Base-by-base conservation (phyloP, 2,797 vertebrate species). In the Danio albolineatus region DNA sequence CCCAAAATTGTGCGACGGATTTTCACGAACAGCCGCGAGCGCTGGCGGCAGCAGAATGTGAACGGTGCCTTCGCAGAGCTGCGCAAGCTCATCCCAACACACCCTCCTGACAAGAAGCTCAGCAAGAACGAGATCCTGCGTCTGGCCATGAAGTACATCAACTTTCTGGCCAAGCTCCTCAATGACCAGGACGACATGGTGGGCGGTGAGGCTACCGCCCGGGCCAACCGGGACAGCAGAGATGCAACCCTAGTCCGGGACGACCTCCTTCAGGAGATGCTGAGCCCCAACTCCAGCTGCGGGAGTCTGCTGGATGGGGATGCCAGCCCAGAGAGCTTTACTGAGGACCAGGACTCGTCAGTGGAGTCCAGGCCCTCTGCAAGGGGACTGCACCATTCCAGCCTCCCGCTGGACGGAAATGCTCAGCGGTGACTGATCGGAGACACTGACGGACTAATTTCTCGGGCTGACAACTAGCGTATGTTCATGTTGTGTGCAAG, bases 71-170 rank as follows among this genome's bases (percentile, higher is more conserved):
- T 98, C 0, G 89, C 94, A 0, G 96, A 96, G 85, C 96, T 98
- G 70, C 94, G 96, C 53, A 92, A 94, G 71, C 94, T 98, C 83
- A 93, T 98, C 70, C 96, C 96, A 54, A 96, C 96, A 0, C 96
- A 97, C 79, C 97, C 97, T 0, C 96, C 96, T 0, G 96, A 98
- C 91, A 95, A 95, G 89, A 97, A 97, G 86, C 96, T 98, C 49
- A 98, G 96, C 93, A 98, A 97, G 90, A 98, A 97, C 0, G 94
- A 98, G 91, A 96, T 97, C 83, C 89, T 98, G 51, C 95, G 97
- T 39, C 92, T 95, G 62, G 95, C 97, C 5, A 96, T 98, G 92
- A 94, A 95, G 78, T 98, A 98, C 90, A 98, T 98, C 91, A 90
- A 92, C 92, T 97, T 98, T 90, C 92, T 98, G 88, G 95, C 95